phyloP scores from a whole-genome alignment of 1,140 invertebrate genomes.

The Helicoverpa zea region DNA sequence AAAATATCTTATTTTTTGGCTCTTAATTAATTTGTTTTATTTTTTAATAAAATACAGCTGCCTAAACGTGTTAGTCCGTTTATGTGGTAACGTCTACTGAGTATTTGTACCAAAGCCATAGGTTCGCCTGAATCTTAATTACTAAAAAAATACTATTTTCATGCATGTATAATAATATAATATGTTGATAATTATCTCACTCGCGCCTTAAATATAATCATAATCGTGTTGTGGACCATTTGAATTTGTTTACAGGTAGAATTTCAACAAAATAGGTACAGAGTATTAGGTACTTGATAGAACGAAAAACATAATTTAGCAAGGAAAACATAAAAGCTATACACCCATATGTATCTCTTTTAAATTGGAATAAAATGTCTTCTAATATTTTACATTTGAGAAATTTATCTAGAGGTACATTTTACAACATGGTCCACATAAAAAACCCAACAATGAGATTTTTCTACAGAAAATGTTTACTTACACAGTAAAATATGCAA shows the following conservation, averaged over 20 bases:
- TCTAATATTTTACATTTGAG: neutral
- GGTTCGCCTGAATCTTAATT: slow-evolving; percentile 66
- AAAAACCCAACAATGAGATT: slow-evolving; percentile 53
- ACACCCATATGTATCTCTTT: no score
- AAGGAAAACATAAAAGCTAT: neutral
- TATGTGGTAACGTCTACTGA: slow-evolving; percentile 77
- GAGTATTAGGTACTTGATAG: slow-evolving; percentile 22
- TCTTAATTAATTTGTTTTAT: slow-evolving; percentile 40
- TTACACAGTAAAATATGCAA: slow-evolving; percentile 51
- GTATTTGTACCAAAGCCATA: slow-evolving; percentile 82
- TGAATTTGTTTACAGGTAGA: slow-evolving; percentile 24
- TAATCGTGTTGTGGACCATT: slow-evolving; percentile 60
- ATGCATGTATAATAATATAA: slow-evolving; percentile 45
- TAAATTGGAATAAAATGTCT: neutral
- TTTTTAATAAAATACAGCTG: slow-evolving; percentile 43
- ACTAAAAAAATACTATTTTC: slow-evolving; percentile 67
- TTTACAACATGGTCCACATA: slow-evolving; percentile 36
- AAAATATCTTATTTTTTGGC: slow-evolving; percentile 44
- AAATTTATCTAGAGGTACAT: slow-evolving; percentile 21
- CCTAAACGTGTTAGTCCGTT: slow-evolving; percentile 50
- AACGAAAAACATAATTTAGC: neutral
- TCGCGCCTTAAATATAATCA: slow-evolving; percentile 61
- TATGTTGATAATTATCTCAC: slow-evolving; percentile 73
- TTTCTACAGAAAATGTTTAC: slow-evolving; percentile 36
- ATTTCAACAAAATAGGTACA: slow-evolving; percentile 22